These are phyloP conservation scores for Syritta pipiens DNA, from an alignment of 2,888 invertebrate species.

Conservation along the genomic window DNA sequence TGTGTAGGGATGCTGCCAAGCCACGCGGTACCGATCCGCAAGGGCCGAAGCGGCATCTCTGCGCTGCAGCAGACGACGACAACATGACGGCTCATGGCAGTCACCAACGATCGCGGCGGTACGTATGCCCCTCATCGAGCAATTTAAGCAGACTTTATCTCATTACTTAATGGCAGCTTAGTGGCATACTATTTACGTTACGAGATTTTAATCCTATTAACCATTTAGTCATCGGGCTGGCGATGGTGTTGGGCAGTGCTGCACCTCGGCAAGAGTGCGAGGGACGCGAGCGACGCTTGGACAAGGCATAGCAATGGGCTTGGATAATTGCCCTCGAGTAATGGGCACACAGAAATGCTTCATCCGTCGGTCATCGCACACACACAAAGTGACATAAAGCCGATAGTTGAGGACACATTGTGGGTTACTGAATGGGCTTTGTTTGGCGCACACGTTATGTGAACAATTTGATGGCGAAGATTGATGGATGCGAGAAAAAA, in stretches of 20 bases:
- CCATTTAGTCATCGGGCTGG: constrained; percentile 54
- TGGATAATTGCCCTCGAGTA: constrained; percentile 45
- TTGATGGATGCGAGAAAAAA: constrained; percentile 11
- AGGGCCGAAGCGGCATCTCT: neutral
- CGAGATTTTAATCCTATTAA: constrained; percentile 68
- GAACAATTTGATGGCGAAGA: constrained; percentile 1
- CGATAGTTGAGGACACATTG: constrained; percentile 23
- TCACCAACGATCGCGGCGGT: constrained; percentile 45
- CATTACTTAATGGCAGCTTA: constrained; percentile 69
- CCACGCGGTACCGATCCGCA: neutral
- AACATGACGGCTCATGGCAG: constrained; percentile 37
- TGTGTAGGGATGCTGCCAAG: constrained; percentile 1
- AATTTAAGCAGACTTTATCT: constrained; percentile 65
- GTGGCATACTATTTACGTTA: constrained; percentile 68
- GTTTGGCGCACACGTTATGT: neutral
- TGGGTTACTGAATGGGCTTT: neutral
- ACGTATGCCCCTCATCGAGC: constrained; percentile 30
- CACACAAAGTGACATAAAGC: constrained; percentile 21
- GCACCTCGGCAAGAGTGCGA: neutral
- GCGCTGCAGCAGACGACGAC: neutral
- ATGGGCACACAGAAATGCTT: constrained; percentile 13
- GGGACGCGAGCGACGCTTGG: neutral
- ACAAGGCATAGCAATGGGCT: constrained; percentile 18
- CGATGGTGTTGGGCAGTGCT: constrained; percentile 23
- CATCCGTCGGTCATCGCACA: neutral